phyloP scores from a whole-genome alignment of 2,888 invertebrate species.

The Polymixis lichenea region DNA sequence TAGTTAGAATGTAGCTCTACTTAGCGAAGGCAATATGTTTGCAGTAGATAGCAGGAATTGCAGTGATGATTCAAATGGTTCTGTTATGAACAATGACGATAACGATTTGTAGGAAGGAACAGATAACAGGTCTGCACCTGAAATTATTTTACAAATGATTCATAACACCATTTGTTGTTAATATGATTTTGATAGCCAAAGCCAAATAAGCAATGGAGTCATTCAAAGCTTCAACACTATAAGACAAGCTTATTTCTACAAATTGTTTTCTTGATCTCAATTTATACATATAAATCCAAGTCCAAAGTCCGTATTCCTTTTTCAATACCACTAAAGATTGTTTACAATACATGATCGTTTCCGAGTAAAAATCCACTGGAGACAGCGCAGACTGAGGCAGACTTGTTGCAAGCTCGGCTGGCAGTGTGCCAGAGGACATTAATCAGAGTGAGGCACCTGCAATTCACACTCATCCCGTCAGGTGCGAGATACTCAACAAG shows the following conservation, averaged over 20 bases:
- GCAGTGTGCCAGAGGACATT: conserved; percentile 74
- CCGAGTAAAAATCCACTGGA: conserved; percentile 57
- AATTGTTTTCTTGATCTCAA: conserved; percentile 7
- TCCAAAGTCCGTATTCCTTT: conserved; percentile 35
- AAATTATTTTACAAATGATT: conserved; percentile 27
- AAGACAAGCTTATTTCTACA: background rate
- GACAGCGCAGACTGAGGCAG: conserved; percentile 52
- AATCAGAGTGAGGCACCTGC: conserved; percentile 77
- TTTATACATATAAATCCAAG: conserved; percentile 16
- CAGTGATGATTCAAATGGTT: conserved; percentile 30
- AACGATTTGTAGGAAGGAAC: background rate
- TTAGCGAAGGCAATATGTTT: conserved; percentile 14
- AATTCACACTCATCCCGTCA: conserved; percentile 70
- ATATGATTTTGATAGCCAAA: background rate
- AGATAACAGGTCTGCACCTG: conserved; percentile 23
- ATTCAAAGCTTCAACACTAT: conserved; percentile 5
- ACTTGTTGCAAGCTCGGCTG: conserved; percentile 75
- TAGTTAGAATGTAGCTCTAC: conserved; percentile 45
- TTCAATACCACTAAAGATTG: conserved; percentile 48
- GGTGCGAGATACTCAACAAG: conserved; percentile 59
- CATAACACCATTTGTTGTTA: conserved; percentile 2
- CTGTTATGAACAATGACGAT: conserved; percentile 7
- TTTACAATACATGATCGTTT: conserved; percentile 62
- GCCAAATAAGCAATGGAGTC: background rate
- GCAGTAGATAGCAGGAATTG: conserved; percentile 11